Conservation (phyloP, 2,888 invertebrate species). For the Hartigia nigra region DNA sequence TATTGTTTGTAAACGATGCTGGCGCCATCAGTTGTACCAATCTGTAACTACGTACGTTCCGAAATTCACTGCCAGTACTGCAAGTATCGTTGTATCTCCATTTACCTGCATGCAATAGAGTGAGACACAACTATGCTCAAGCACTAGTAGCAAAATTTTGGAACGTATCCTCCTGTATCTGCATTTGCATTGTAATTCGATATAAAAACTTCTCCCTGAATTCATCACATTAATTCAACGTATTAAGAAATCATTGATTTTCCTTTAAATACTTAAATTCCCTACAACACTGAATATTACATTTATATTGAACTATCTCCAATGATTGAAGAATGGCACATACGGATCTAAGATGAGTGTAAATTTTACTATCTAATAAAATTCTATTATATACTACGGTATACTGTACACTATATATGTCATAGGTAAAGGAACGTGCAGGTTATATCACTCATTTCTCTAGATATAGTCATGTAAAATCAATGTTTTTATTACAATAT, state of each 20-base stretch:
- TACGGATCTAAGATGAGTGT: background rate
- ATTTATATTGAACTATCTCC: background rate
- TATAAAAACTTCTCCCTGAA: background rate
- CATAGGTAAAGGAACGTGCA: background rate
- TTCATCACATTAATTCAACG: background rate
- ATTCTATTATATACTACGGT: background rate
- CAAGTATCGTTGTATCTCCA: too few relatives aligned
- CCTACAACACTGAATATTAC: background rate
- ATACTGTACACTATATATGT: background rate
- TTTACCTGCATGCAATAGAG: too few relatives aligned
- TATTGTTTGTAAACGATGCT: background rate
- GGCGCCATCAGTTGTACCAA: background rate
- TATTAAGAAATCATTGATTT: background rate
- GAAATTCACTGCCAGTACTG: too few relatives aligned
- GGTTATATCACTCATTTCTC: background rate
- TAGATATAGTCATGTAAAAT: conserved; percentile 33
- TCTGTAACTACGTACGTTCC: background rate
- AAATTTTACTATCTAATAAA: background rate
- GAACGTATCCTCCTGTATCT: too few relatives aligned
- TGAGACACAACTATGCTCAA: too few relatives aligned
- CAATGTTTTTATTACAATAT: conserved; percentile 63
- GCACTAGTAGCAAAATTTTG: too few relatives aligned
- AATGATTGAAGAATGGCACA: background rate
- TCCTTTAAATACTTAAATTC: background rate
- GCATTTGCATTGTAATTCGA: too few relatives aligned